phyloP scores from a whole-genome alignment of 2,113 vertebrate genomes.

The Zosterops hypoxanthus region DNA sequence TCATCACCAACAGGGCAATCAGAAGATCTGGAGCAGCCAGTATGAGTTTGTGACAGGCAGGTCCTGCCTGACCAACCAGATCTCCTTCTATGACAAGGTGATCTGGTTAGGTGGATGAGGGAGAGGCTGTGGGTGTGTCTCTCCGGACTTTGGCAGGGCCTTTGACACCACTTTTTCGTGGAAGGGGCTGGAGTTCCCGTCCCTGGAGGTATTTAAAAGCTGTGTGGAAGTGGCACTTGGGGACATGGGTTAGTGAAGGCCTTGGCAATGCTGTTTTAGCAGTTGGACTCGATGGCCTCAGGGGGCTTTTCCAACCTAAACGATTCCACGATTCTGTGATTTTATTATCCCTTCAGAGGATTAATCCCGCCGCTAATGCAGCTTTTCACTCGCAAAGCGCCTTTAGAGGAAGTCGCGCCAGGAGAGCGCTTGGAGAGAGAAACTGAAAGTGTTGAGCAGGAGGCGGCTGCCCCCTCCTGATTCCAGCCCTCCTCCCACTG shows the following conservation, averaged over 20 bases:
- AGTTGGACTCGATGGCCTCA: not conserved
- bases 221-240: not conserved
- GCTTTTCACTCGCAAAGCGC: not conserved
- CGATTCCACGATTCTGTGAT: not conserved
- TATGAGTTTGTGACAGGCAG: not conserved
- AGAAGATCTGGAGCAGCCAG: not conserved
- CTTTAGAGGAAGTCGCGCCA: not conserved
- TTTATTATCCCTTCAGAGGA: not conserved
- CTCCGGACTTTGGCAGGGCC: not conserved
- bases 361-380: not conserved
- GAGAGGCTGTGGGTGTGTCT: not conserved
- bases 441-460: conserved; percentile 30
- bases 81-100: not conserved
- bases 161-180: not conserved
- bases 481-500: not conserved
- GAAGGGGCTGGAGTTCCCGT: not conserved
- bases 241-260: not conserved
- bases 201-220: not conserved
- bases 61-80: not conserved
- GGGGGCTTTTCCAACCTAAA: not conserved
- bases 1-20: not conserved
- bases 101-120: not conserved
- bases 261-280: not conserved
- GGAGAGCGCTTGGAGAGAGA: not conserved
- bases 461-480: not conserved